These are phyloP conservation scores for Ophiothrix spiculata DNA, from an alignment of 35 echinoderm and acorn worm genomes.

Conservation along the genomic window DNA sequence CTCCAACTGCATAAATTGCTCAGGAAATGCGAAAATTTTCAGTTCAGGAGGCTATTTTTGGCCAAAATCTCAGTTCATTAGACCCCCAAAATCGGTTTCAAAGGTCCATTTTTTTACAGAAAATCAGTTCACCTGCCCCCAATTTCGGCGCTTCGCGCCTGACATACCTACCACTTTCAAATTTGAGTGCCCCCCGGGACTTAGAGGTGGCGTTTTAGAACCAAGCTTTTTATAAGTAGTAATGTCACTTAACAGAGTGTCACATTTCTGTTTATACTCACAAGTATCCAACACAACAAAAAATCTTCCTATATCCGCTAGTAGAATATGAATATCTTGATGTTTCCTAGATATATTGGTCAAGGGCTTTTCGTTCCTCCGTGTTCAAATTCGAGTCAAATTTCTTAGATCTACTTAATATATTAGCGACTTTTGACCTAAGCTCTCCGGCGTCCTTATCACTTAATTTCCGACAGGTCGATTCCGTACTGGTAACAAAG, in stretches of 20 bases:
- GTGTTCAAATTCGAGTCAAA: background rate
- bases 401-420: background rate
- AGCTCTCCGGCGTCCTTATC: background rate
- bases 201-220: slow-evolving; percentile 8
- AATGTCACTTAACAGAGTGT: background rate
- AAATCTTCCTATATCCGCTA: background rate
- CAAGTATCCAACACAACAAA: background rate
- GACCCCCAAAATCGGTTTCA: no score
- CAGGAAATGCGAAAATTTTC: no score
- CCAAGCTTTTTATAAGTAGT: background rate
- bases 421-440: background rate
- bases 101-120: no score
- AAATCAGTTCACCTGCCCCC: no score
- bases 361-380: background rate
- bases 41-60: no score
- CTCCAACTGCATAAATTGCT: no score
- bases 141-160: no score
- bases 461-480: background rate
- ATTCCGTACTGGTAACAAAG: background rate
- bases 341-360: background rate
- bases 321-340: background rate
- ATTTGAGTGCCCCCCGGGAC: no score
- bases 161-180: no score
- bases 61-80: no score
- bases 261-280: background rate